Evolutionary conservation across 2,113 vertebrate genomes (phyloP).

Genomic region (Plectropomus leopardus): DNA sequence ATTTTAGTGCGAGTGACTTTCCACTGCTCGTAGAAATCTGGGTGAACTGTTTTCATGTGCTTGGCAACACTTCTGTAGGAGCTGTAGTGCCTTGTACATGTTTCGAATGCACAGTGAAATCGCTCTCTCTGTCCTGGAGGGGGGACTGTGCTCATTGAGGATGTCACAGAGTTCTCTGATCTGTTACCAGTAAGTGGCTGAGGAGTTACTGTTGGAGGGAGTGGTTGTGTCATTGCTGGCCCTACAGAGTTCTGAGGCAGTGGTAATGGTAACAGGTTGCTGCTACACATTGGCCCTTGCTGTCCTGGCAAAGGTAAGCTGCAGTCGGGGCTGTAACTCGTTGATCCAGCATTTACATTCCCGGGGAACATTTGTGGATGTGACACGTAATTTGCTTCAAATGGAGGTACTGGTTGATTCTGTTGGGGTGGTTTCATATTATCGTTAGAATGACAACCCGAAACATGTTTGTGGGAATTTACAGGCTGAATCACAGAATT

Average conservation of each 20-base stretch:
- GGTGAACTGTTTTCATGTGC: slow-evolving; percentile 94
- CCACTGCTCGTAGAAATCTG: slow-evolving; percentile 93
- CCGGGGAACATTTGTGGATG: slow-evolving; percentile 54
- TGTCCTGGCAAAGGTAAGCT: slow-evolving; percentile 25
- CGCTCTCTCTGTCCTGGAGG: slow-evolving; percentile 78
- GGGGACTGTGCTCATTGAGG: slow-evolving; percentile 8
- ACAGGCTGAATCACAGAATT: slow-evolving; percentile 60
- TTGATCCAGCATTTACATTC: slow-evolving; percentile 43
- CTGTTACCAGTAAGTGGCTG: slow-evolving; percentile 50
- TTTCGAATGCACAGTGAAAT: slow-evolving; percentile 91
- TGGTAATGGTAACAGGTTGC: slow-evolving; percentile 28
- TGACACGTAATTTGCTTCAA: slow-evolving; percentile 61
- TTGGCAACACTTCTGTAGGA: slow-evolving; percentile 94
- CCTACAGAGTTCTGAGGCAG: slow-evolving; percentile 40
- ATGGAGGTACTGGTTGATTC: slow-evolving; percentile 49
- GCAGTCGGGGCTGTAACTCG: slow-evolving; percentile 45
- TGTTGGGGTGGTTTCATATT: slow-evolving; percentile 38
- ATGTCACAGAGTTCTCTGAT: slow-evolving; percentile 28
- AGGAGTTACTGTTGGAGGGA: slow-evolving; percentile 61
- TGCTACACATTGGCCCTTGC: slow-evolving; percentile 48
- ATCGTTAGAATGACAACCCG: slow-evolving; percentile 51
- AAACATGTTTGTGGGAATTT: slow-evolving; percentile 32
- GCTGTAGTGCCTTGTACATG: slow-evolving; percentile 92
- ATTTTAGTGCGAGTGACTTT: slow-evolving; percentile 89
- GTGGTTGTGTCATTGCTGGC: slow-evolving; percentile 67